Percentiles rank a stretch among this genome's conserved stretches.
Evolutionary conservation across 2,113 vertebrate genomes (phyloP).

Genomic region (Cyanistes caeruleus): DNA sequence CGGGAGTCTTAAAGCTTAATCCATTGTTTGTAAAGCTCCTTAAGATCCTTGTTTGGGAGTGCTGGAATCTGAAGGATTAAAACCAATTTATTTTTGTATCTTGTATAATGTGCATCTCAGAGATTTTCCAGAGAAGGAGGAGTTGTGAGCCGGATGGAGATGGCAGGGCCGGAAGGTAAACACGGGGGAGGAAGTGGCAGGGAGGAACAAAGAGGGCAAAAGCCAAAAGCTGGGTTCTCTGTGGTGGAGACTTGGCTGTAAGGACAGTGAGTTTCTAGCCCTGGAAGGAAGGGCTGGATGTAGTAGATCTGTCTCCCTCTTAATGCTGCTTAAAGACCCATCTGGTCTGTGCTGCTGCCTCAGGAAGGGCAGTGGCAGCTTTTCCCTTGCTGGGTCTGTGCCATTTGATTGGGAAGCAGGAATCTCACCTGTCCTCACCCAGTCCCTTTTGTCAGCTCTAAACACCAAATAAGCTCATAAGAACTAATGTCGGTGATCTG

Average conservation of each 20-base stretch:
- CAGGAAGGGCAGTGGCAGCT: background rate
- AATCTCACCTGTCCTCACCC: background rate
- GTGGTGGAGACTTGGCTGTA: background rate
- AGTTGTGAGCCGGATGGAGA: background rate
- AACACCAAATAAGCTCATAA: background rate
- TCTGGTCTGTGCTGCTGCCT: background rate
- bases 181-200: background rate
- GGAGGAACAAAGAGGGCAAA: background rate
- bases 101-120: conserved; percentile 25
- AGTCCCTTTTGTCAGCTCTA: background rate
- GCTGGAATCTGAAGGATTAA: conserved; percentile 60
- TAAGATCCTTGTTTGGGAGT: conserved; percentile 57
- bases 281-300: background rate
- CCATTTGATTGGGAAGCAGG: background rate
- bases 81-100: conserved; percentile 58
- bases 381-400: background rate
- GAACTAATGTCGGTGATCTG: background rate
- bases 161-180: background rate
- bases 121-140: background rate
- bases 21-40: conserved; percentile 69
- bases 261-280: background rate
- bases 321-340: background rate
- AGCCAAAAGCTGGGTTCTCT: background rate
- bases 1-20: conserved; percentile 48
- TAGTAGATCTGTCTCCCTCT: background rate